Evolutionary conservation across 2,888 invertebrate species (phyloP).

Genomic region (Drosophila flavopinicola): DNA sequence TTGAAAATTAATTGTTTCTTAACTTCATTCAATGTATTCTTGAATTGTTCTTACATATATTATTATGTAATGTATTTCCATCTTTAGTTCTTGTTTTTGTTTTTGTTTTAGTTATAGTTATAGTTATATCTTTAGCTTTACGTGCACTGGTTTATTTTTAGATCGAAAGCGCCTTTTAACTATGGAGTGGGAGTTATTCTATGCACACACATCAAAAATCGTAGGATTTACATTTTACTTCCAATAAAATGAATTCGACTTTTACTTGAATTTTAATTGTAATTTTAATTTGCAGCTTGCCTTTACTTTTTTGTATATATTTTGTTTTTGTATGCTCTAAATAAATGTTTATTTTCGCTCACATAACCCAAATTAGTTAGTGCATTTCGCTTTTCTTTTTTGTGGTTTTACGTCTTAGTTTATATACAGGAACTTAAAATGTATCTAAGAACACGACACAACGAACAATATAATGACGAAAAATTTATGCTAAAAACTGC

Average conservation of each 20-base stretch:
- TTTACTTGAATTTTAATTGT: conserved; percentile 23
- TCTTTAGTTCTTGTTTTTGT: conserved; percentile 15
- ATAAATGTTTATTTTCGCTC: conserved; percentile 5
- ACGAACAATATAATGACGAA: conserved; percentile 64
- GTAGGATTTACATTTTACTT: conserved; percentile 43
- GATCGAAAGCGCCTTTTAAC: conserved; percentile 71
- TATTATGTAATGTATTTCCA: conserved; percentile 44
- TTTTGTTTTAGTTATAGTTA: conserved; percentile 8
- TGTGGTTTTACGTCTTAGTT: conserved; percentile 68
- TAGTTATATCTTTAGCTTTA: conserved; percentile 51
- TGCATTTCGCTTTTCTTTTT: conserved; percentile 33
- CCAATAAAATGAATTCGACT: conserved; percentile 50
- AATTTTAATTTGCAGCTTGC: conserved; percentile 4
- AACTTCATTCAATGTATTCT: conserved; percentile 32
- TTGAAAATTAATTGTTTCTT: conserved; percentile 64
- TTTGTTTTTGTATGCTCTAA: conserved; percentile 6
- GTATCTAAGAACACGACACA: conserved; percentile 79
- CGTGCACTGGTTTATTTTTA: conserved; percentile 43
- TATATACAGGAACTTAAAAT: conserved; percentile 84
- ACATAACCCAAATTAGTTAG: conserved; percentile 30
- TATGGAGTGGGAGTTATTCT: conserved; percentile 66
- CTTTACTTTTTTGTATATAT: background rate
- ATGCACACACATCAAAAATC: conserved; percentile 66
- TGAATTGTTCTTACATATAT: conserved; percentile 32
- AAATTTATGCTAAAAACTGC: conserved; percentile 68